A percentile compares a stretch with the other conserved stretches of the same genome.
Evolutionary conservation across 2,797 vertebrate genomes (phyloP).

Genomic region (Chloroceryle inda): DNA sequence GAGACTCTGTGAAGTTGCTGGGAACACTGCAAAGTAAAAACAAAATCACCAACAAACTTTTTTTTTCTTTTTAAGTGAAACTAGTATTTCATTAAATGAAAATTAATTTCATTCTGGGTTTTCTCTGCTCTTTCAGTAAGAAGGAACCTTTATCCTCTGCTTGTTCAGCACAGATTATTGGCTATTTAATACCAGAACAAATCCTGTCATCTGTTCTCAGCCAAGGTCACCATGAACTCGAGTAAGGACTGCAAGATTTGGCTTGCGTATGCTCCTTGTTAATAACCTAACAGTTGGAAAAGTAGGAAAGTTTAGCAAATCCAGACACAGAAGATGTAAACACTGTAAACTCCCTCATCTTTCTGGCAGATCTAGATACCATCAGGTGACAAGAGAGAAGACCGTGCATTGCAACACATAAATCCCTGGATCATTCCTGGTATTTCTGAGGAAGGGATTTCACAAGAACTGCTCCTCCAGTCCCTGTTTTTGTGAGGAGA

Average conservation of each 20-base stretch:
- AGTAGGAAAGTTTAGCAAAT: not conserved
- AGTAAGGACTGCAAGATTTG: not conserved
- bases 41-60: fast-evolving
- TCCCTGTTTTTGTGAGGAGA: not conserved
- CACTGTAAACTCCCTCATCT: not conserved
- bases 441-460: not conserved
- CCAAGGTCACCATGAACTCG: not conserved
- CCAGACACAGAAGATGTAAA: not conserved
- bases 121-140: not conserved
- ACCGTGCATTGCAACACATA: not conserved
- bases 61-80: not conserved
- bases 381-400: not conserved
- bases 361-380: not conserved
- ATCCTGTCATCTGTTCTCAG: not conserved
- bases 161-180: not conserved
- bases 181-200: not conserved
- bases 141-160: not conserved
- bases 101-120: not conserved
- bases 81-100: not conserved
- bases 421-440: not conserved
- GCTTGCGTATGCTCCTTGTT: not conserved
- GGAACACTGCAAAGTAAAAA: not conserved
- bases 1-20: not conserved
- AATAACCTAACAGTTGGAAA: not conserved
- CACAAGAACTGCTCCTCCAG: not conserved